Evolutionary conservation across 2,888 invertebrate species (phyloP), one percentile per base, ranked within the genome.

Genomic region (Argyresthia albistria): DNA sequence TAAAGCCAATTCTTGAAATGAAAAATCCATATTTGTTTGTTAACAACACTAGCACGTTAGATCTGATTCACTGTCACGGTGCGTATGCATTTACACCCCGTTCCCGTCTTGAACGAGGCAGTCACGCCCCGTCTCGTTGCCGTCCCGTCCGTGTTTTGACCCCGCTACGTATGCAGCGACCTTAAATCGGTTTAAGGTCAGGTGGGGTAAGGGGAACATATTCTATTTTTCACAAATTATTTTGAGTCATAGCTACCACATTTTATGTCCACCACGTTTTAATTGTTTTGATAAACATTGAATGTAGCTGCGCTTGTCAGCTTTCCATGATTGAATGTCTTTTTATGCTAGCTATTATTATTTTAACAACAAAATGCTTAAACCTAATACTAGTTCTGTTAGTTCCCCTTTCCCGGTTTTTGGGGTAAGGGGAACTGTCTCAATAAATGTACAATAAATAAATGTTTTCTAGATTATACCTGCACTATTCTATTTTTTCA

Each of bases 141-240:
- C n/a, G n/a, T n/a, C n/a, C n/a, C n/a, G n/a, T n/a, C n/a, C n/a
- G n/a, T n/a, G n/a, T n/a, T n/a, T n/a, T n/a, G n/a, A n/a, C n/a
- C n/a, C n/a, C n/a, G n/a, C n/a, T n/a, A n/a, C n/a, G n/a, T n/a
- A n/a, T n/a, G n/a, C n/a, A n/a, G n/a, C n/a, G n/a, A n/a, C n/a
- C n/a, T n/a, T n/a, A n/a, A n/a, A n/a, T n/a, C n/a, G n/a, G n/a
- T n/a, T n/a, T 39, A 39, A 39, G 39, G 39, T 43, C 43, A 43
- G 43, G 43, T 43, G 43, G 43, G 43, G 43, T n/a, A 43, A 43
- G 43, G 43, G 15, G 54, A 50, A 48, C 45, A 52, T 54, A 54
- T 49, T 52, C 49, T 50, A 54, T 54, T 54, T 52, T 49, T 49
- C 25, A 54, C 45, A 52, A 47, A 39, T 45, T 52, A 52, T 52